Evolutionary conservation across 2,888 invertebrate genomes (phyloP), one percentile per base, ranked within the genome.

Genomic region (Steinernema hermaphroditum): DNA sequence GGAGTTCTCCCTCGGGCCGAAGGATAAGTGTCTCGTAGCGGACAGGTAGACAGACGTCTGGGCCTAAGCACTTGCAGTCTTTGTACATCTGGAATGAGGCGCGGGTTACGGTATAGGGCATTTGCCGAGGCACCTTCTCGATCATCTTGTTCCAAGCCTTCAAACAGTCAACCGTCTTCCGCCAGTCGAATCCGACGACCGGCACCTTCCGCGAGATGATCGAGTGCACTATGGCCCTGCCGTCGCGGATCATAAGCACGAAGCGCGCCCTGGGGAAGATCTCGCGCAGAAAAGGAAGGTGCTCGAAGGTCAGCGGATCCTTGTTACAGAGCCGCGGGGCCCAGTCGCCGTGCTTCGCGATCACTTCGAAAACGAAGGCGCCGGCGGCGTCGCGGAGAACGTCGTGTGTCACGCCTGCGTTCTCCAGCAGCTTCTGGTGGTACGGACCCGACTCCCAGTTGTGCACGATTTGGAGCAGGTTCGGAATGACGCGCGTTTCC

Each of bases 191-290:
- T 62, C 95, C 95, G 19, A 92, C 92, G 86, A 93, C 93, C 43
- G 91, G 91, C 70, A 91, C 76, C 91, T 94, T 93, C 82, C 96
- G 91, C 70, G 93, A 92, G 87, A 97, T 96, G 87, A 97, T 95
- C 78, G 96, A 96, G 89, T 97, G 96, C 77, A 95, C 96, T 32
- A 95, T 94, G 77, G 96, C 96, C 78, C 97, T 91, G 34, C 96
- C 96, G 88, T 97, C 96, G 78, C 97, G 92, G 83, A 96, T 92
- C 94, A 97, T 96, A 88, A 96, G 93, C 83, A 97, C 90, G 89
- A 96, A 97, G 89, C 95, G 96, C 73, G 95, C 93, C 87, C 94
- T 94, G 68, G 96, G 96, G 89, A 97, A 97, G 76, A 97, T 90
- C 87, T 93, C 92, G 1, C 22, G 9, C 14, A 54, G 54, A 14